Conservation (phyloP, 2,113 vertebrate genomes). For the Myrmecobius fasciatus region DNA sequence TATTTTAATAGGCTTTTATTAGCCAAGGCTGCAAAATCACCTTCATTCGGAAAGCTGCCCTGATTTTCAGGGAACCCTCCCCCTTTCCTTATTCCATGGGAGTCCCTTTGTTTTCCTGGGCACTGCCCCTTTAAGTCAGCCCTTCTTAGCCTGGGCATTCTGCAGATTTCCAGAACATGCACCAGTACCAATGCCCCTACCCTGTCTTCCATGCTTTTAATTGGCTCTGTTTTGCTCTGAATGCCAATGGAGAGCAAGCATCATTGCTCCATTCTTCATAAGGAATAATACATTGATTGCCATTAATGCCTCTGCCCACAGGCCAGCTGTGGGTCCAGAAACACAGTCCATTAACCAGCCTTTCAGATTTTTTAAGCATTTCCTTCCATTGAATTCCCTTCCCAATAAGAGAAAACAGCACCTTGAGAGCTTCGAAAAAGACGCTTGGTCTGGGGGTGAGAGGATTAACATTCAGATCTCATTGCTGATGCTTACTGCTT, state of each 20-base stretch:
- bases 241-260: neutral
- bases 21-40: neutral
- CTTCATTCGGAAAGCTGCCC: neutral
- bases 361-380: neutral
- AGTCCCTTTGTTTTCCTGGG: neutral
- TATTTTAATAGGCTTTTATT: constrained; percentile 4
- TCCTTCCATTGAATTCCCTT: neutral
- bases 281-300: neutral
- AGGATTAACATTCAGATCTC: neutral
- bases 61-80: neutral
- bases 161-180: neutral
- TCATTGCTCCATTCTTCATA: neutral
- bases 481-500: neutral
- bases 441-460: neutral
- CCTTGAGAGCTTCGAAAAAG: neutral
- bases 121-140: neutral
- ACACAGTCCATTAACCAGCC: neutral
- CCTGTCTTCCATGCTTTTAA: neutral
- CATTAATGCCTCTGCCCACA: neutral
- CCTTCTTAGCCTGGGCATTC: neutral
- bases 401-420: neutral
- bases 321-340: neutral
- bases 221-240: neutral
- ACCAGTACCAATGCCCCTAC: neutral
- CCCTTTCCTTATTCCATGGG: neutral